Evolutionary conservation across 2,888 invertebrate species (phyloP), one percentile per base, ranked within the genome.

Genomic region (Litoditis marina): DNA sequence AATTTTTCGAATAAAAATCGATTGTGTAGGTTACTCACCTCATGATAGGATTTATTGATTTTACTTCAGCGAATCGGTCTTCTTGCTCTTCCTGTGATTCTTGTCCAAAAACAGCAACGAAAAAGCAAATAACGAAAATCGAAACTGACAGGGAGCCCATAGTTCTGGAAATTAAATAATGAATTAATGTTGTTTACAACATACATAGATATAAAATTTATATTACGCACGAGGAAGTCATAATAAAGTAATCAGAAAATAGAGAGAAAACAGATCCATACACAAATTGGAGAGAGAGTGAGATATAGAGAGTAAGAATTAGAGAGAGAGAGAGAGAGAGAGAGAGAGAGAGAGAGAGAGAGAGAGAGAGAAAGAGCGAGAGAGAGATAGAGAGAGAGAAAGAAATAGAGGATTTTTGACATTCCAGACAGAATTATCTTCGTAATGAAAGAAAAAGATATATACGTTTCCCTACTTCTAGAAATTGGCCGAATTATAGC

Each of bases 31-130:
- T 19, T 32, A 51, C 51, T 59, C 30, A 60, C 60, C 60, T 52
- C 52, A 39, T 31, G 25, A 60, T 60, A 8, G 60, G 60, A 39
- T 60, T 60, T 31, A 60, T 60, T 16, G 39, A 27, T 22, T 60
- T 53, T 16, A 60, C 53, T 27, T 25, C 44, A 32, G 30, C 34
- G 44, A 52, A 60, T 25, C 44, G 31, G 27, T 60, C 60, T 44
- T 44, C 44, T 44, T 44, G 19, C 25, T 19, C 44, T 5, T 44
- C 44, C 19, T 22, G 19, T 25, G 44, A 44, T 22, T 25, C 19
- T 3, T 44, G 44, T 25, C 19, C 44, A 25, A 44, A 22, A 22
- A 25, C 5, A 44, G 4, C 19, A 25, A 44, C 19, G 25, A 19
- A 44, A 44, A 44, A 22, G 25, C 19, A 44, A 44, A 44, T 25